Evolutionary conservation across 2,113 vertebrate genomes (phyloP).

Genomic region (Phrynosoma blainvillii): DNA sequence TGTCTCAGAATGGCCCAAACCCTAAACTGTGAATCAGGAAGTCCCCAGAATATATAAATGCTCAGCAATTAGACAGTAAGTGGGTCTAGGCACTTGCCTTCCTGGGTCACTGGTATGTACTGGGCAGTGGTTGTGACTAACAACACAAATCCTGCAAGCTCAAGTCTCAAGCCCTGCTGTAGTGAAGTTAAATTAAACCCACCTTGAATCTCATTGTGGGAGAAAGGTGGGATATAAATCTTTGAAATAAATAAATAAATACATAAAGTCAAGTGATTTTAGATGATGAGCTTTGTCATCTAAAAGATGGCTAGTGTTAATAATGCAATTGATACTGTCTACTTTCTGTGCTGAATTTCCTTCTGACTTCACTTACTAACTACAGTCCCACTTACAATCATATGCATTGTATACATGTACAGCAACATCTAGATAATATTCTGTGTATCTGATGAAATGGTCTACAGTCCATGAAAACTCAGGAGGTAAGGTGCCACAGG

Average conservation of each 20-base stretch:
- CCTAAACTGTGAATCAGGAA: background rate
- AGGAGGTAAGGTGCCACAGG: background rate
- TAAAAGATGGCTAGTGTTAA: background rate
- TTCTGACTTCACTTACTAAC: background rate
- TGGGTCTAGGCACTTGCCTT: background rate
- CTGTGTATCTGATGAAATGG: background rate
- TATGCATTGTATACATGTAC: background rate
- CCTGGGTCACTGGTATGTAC: background rate
- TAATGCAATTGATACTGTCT: background rate
- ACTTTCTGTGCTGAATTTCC: background rate
- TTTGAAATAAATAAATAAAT: no score
- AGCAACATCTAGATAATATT: background rate
- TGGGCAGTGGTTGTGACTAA: background rate
- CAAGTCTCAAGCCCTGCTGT: background rate
- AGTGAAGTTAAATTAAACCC: background rate
- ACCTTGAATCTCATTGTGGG: no score
- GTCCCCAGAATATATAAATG: background rate
- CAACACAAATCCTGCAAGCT: background rate
- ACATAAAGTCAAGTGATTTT: background rate
- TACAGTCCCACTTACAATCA: background rate
- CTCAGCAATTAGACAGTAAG: background rate
- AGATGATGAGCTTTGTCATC: background rate
- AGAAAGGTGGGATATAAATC: no score
- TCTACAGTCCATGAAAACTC: background rate
- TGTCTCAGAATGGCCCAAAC: background rate